phyloP scores from a whole-genome alignment of 2,888 invertebrate species.

The Fragum fragum region DNA sequence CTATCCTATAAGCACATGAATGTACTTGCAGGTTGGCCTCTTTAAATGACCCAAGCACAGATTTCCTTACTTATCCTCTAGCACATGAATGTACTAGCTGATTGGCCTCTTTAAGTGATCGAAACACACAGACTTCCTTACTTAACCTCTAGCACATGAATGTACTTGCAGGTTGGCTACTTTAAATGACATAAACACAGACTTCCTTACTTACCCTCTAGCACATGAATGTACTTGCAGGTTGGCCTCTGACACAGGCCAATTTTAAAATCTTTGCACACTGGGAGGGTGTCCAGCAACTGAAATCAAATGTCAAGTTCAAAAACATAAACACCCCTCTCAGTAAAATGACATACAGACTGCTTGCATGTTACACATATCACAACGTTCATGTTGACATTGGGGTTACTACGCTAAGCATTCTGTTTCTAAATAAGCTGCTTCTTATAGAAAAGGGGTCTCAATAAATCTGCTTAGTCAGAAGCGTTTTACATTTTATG shows the following conservation, averaged over 20 bases:
- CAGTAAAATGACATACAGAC: neutral
- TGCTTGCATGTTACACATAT: neutral
- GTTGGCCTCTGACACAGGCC: constrained; percentile 96
- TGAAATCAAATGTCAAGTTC: constrained; percentile 87
- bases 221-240: constrained; percentile 99
- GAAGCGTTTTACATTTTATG: too few relatives aligned
- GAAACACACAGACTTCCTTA: too few relatives aligned
- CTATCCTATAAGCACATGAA: constrained; percentile 98
- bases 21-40: constrained; percentile 98
- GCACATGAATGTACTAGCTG: too few relatives aligned
- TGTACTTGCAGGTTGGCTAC: too few relatives aligned
- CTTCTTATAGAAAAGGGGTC: neutral
- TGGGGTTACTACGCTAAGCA: neutral
- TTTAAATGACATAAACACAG: too few relatives aligned
- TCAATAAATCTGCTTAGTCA: too few relatives aligned
- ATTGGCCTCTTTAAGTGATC: too few relatives aligned
- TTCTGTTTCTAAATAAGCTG: neutral
- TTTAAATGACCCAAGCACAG: too few relatives aligned
- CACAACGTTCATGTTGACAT: constrained; percentile 23
- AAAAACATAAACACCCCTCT: neutral
- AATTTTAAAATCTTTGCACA: constrained; percentile 99
- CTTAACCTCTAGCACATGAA: constrained; percentile 98
- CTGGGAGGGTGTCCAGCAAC: constrained; percentile 99
- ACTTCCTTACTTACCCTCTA: constrained; percentile 97
- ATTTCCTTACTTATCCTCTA: constrained; percentile 97